Evolutionary conservation across 2,888 invertebrate genomes (phyloP).

Genomic region (Rhyacophila evoluta): DNA sequence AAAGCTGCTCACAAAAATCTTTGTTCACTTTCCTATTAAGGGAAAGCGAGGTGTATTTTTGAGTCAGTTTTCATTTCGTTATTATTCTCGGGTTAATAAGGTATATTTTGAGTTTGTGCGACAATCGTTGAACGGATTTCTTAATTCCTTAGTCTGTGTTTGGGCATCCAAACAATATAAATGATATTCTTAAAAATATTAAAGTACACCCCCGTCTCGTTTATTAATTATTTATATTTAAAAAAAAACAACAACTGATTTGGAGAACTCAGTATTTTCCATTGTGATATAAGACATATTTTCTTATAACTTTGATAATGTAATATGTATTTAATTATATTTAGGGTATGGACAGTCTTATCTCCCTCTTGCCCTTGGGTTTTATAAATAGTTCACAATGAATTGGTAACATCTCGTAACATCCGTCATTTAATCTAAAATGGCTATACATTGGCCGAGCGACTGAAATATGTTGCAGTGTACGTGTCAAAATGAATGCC

Average conservation of each 20-base stretch:
- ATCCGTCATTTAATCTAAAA: too few species aligned
- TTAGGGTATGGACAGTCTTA: not conserved
- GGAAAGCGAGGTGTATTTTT: too few species aligned
- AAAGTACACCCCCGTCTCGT: not conserved
- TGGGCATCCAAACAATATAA: not conserved
- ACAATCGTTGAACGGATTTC: not conserved
- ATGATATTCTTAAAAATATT: not conserved
- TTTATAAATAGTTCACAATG: not conserved
- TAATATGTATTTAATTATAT: not conserved
- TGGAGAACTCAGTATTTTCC: constrained; percentile 1
- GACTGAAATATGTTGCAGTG: too few species aligned
- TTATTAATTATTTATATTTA: too few species aligned
- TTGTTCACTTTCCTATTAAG: too few species aligned
- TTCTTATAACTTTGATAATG: constrained; percentile 20
- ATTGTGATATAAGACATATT: constrained; percentile 26
- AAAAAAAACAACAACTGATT: not conserved
- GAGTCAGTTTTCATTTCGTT: too few species aligned
- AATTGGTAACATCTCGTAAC: too few species aligned
- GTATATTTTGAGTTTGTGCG: not conserved
- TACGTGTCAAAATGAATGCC: too few species aligned
- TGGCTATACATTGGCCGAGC: too few species aligned
- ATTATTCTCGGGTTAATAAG: too few species aligned
- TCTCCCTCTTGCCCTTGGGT: not conserved
- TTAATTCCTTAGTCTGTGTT: not conserved
- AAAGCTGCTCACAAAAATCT: too few species aligned